phyloP scores from a whole-genome alignment of 1,140 invertebrate species.

The Hycleus phaleratus region DNA sequence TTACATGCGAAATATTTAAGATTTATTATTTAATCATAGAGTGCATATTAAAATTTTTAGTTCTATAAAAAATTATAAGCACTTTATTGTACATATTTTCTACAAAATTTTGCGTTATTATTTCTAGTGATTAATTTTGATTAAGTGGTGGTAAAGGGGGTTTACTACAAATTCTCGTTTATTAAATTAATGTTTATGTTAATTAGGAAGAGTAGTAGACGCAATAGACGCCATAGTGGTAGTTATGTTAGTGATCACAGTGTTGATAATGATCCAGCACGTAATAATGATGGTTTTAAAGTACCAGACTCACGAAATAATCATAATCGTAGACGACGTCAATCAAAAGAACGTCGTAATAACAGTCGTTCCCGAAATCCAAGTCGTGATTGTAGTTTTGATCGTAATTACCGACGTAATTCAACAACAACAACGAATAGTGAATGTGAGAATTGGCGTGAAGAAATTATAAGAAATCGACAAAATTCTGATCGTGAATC shows the following conservation, averaged over 20 bases:
- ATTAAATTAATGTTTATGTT: not conserved
- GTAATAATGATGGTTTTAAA: conserved; percentile 24
- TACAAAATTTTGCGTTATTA: too few relatives aligned
- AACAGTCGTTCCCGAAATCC: conserved; percentile 27
- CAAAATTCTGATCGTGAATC: conserved; percentile 29
- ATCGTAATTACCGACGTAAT: conserved; percentile 22
- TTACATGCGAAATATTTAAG: too few relatives aligned
- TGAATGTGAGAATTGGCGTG: conserved; percentile 34
- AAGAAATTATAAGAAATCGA: conserved; percentile 31
- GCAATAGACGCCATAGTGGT: conserved; percentile 23
- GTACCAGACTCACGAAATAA: conserved; percentile 22
- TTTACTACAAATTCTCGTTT: too few relatives aligned
- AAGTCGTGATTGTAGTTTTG: conserved; percentile 36
- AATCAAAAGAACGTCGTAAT: conserved; percentile 25
- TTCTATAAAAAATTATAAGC: too few relatives aligned
- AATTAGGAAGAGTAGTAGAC: not conserved
- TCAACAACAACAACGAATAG: not conserved
- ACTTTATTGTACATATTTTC: too few relatives aligned
- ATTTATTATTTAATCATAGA: too few relatives aligned
- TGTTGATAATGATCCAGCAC: conserved; percentile 13
- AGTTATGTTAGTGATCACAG: conserved; percentile 11
- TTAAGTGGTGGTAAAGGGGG: too few relatives aligned
- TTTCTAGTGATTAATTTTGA: too few relatives aligned
- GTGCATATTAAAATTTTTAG: too few relatives aligned
- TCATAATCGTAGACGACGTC: conserved; percentile 10